Evolutionary conservation across 2,797 vertebrate genomes (phyloP).

Genomic region (Typhlichthys subterraneus): DNA sequence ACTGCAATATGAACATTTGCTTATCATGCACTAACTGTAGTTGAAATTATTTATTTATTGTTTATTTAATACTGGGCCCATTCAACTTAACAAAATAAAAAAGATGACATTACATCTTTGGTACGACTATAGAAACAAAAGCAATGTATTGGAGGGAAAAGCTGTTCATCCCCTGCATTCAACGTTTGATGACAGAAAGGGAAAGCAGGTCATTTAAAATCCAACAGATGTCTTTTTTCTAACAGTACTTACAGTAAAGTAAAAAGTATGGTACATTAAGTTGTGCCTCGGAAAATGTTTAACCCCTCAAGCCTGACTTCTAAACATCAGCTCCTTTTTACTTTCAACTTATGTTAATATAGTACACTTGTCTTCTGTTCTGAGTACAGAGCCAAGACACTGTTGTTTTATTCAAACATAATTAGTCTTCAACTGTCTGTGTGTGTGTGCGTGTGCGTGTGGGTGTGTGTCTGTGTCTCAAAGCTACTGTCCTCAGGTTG

Average conservation of each 20-base stretch:
- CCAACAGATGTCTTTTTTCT: not conserved
- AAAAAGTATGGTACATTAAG: not conserved
- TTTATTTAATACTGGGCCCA: no score
- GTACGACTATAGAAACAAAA: no score
- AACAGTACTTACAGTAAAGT: constrained; percentile 13
- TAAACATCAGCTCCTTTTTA: constrained; percentile 49
- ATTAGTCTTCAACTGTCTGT: constrained; percentile 55
- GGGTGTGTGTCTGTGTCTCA: constrained; percentile 1
- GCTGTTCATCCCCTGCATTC: no score
- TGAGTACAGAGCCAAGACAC: constrained; percentile 46
- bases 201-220: not conserved
- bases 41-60: no score
- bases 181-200: no score
- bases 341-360: constrained; percentile 69
- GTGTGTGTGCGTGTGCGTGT: constrained; percentile 15
- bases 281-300: constrained; percentile 15
- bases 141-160: no score
- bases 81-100: no score
- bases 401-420: constrained; percentile 73
- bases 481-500: constrained; percentile 63
- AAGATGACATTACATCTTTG: no score
- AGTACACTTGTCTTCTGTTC: constrained; percentile 46
- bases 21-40: no score
- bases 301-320: constrained; percentile 51
- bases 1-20: no score